These are phyloP conservation scores for Aspiorhynchus laticeps DNA, from an alignment of 2,113 vertebrate species.

Conservation along the genomic window DNA sequence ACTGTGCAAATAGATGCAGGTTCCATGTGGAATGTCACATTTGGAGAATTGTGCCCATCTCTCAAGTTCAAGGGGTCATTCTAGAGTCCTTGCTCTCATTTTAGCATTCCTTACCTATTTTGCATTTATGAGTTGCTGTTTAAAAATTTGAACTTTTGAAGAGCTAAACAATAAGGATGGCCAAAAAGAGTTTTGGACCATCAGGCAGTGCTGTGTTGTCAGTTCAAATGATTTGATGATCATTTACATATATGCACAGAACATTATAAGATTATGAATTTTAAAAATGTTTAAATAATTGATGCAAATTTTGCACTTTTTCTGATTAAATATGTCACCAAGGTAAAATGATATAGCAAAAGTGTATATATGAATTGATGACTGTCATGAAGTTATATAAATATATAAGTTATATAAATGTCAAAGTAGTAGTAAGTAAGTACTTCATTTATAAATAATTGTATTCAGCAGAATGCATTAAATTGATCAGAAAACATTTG, in stretches of 20 bases:
- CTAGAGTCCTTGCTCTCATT: not conserved
- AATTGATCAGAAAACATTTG: too few species aligned
- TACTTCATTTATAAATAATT: too few species aligned
- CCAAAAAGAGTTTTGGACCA: not conserved
- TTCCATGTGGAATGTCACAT: conserved; percentile 35
- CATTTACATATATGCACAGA: not conserved
- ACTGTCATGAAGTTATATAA: too few species aligned
- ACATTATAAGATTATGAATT: too few species aligned
- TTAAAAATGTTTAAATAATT: too few species aligned
- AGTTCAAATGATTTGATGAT: not conserved
- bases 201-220: not conserved
- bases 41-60: not conserved
- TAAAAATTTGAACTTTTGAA: not conserved
- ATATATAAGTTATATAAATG: too few species aligned
- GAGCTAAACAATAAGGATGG: not conserved
- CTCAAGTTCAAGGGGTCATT: not conserved
- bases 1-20: conserved; percentile 11
- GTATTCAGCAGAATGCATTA: too few species aligned
- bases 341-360: too few species aligned
- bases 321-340: not conserved
- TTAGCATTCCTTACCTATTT: not conserved
- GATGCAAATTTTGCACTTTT: not conserved
- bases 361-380: too few species aligned
- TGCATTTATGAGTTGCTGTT: not conserved
- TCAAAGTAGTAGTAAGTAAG: too few species aligned